Evolutionary conservation across 92 coral and sea anemone species (phyloP).

Genomic region (Isaurus tuberculatus): DNA sequence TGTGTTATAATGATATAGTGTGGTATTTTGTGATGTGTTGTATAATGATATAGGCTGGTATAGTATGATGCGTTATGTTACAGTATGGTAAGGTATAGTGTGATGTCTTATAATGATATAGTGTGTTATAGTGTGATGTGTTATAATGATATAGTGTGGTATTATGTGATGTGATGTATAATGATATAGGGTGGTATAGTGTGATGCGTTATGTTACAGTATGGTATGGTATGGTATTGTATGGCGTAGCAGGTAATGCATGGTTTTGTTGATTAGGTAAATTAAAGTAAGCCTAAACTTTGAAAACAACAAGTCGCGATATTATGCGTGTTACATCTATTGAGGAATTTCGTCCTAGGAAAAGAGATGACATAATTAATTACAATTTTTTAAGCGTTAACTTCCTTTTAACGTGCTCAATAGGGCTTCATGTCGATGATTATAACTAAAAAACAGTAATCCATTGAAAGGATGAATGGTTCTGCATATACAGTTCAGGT

Average conservation of each 20-base stretch:
- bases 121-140: neutral
- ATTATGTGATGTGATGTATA: too few relatives aligned
- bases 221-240: neutral
- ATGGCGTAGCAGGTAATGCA: neutral
- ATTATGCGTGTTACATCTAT: too few relatives aligned
- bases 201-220: neutral
- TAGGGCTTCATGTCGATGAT: too few relatives aligned
- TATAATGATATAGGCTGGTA: neutral
- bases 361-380: too few relatives aligned
- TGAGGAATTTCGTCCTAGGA: too few relatives aligned
- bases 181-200: neutral
- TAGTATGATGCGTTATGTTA: neutral
- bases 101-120: neutral
- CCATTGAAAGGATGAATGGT: too few relatives aligned
- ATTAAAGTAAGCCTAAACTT: too few relatives aligned
- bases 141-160: neutral
- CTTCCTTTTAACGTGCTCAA: too few relatives aligned
- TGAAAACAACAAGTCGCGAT: too few relatives aligned
- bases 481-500: too few relatives aligned
- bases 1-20: neutral
- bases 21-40: neutral
- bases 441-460: too few relatives aligned
- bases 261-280: neutral
- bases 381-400: too few relatives aligned
- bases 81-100: neutral